Base-by-base conservation (phyloP, 1,140 invertebrate genomes). In the Papilio dardanus region DNA sequence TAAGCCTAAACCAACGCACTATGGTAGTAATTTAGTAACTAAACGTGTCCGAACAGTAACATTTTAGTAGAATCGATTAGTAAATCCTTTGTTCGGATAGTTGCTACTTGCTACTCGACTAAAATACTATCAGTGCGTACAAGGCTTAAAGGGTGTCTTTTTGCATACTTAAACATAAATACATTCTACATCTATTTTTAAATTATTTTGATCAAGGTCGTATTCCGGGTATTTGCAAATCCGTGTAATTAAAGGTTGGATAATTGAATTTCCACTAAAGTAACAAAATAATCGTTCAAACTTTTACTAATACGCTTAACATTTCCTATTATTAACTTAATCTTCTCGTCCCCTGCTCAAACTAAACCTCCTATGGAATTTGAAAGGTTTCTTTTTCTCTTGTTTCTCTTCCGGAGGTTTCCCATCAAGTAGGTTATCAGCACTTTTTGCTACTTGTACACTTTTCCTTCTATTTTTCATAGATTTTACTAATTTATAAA, bases 391-490 rank as follows among this genome's bases (percentile, higher is more conserved):
- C 75, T 92, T 92, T 77, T 91, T 92, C 74, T 92, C 90, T 54
- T 82, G 85, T 73, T 88, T 88, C 33, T 92, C 89, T 58, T 88
- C 85, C 6, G 78, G 86, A 3, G 84, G 33, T 80, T 88, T 90
- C 14, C 81, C 86, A 21, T 92, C 88, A 1, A 86, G 76, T 3
- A 92, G 77, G 76, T 88, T 90, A 75, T 93, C 92, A 35, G 92
- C 87, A 76, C 90, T 92, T 78, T 92, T 92, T 2, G 88, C 88
- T 2, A 90, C 88, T 80, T 92, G 89, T 5, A 92, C 89, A 75
- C 91, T 92, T 85, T 92, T 92, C 74, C 88, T 81, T 76, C 92
- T 88, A 75, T 92, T 93, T 76, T 92, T 93, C 92, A 93, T 93
- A 1, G 89, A 88, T 79, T 92, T 93, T 0, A 93, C 92, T 7